Evolutionary conservation across 2,888 invertebrate genomes (phyloP), one percentile per base, ranked within the genome.

Genomic region (Phragmatobia fuliginosa): DNA sequence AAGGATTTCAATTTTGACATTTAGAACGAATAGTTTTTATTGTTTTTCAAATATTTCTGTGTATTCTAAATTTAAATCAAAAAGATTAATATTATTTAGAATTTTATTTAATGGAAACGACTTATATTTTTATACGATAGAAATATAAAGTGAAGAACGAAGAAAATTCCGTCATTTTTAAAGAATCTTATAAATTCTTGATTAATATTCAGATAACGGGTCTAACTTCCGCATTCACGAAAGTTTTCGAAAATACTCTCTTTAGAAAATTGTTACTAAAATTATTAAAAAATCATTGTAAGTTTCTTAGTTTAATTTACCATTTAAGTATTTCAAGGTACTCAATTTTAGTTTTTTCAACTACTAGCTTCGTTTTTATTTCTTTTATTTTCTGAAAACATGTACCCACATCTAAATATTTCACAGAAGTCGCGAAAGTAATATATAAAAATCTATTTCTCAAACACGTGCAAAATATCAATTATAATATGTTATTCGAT

Each of bases 401-500:
- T 41, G 18, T 3, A 41, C 41, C 41, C 18, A 41, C 41, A 18
- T 41, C 14, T 16, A 41, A 31, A 28, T 31, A 45, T 11, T 38
- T 25, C 21, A 31, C 41, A 41, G 31, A 45, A 62, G 21, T n/a
- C 41, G 45, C 21, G 63, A 63, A 63, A 32, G 31, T 49, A n/a
- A n/a, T n/a, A n/a, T n/a, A 4, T 5, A 33, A 32, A 62, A 49
- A 31, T 21, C 28, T 14, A 61, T 60, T 38, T 38, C n/a, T 21
- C 33, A 6, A 58, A 58, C 32, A 41, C 56, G 58, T 58, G 58
- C 56, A 56, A 58, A 32, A 18, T 28, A 59, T 25, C 62, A 10
- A 68, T 68, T 41, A 56, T 56, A 16, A 38, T 62, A 59, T 56
- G 59, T 58, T n/a, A 65, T 68, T 66, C 62, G 8, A 25, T 67